Conservation (phyloP, 2,113 vertebrate genomes). For the rabbit (Oryctolagus cuniculus) region DNA sequence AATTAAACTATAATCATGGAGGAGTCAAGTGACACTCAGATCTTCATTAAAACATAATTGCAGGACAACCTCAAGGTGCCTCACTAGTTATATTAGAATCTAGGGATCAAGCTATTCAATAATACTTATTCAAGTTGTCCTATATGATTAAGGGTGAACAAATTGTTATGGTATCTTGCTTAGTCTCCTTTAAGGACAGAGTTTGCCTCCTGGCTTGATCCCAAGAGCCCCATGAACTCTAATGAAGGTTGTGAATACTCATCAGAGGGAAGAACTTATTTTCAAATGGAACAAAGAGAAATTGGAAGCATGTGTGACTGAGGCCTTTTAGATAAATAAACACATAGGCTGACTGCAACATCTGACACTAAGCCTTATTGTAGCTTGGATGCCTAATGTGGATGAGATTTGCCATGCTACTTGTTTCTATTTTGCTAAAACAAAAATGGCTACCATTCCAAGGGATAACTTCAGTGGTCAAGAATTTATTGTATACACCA, state of each 20-base stretch:
- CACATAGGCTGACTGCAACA: background rate
- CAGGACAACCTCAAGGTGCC: conserved; percentile 36
- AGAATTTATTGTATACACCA: background rate
- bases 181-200: background rate
- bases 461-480: background rate
- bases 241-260: conserved; percentile 2
- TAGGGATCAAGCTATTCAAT: background rate
- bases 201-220: conserved; percentile 42
- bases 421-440: conserved; percentile 53
- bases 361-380: background rate
- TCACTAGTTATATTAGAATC: background rate
- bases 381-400: background rate
- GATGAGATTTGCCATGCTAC: background rate
- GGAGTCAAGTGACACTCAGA: conserved; percentile 7
- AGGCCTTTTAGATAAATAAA: conserved; percentile 15
- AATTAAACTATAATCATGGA: conserved; percentile 46
- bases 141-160: background rate
- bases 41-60: conserved; percentile 51
- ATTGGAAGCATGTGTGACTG: background rate
- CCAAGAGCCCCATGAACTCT: conserved; percentile 24
- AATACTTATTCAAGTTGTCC: background rate
- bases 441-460: conserved; percentile 33
- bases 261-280: conserved; percentile 26
- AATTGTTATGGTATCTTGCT: background rate
- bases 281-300: conserved; percentile 50